These are phyloP conservation scores for Tiliacea citrago DNA, from an alignment of 2,888 invertebrate genomes.

Conservation along the genomic window DNA sequence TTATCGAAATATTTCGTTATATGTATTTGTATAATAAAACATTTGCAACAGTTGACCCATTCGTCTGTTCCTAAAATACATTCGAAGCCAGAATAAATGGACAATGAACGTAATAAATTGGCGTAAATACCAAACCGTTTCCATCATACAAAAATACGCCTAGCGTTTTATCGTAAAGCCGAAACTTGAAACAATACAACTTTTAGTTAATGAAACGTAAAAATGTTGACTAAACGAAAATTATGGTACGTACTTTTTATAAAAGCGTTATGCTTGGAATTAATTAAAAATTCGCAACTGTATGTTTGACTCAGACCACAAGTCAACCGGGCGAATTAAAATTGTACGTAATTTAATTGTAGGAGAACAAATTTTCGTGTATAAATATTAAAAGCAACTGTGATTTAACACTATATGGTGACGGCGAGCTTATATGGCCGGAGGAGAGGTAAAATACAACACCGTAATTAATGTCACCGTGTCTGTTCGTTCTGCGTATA, in stretches of 20 bases:
- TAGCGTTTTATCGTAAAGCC: slow-evolving; percentile 53
- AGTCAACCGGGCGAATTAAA: slow-evolving; percentile 74
- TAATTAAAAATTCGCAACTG: slow-evolving; percentile 71
- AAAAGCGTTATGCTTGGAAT: slow-evolving; percentile 60
- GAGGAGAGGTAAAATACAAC: slow-evolving; percentile 74
- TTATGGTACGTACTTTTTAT: slow-evolving; percentile 40
- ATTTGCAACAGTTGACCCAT: slow-evolving; percentile 82
- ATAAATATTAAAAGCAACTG: slow-evolving; percentile 79
- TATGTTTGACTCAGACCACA: slow-evolving; percentile 65
- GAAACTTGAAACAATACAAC: slow-evolving; percentile 44
- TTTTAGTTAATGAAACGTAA: slow-evolving; percentile 42
- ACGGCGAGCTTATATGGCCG: slow-evolving; percentile 75
- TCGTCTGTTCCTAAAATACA: slow-evolving; percentile 75
- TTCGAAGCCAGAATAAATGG: slow-evolving; percentile 76
- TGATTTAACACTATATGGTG: slow-evolving; percentile 83
- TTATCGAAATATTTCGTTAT: slow-evolving; percentile 72
- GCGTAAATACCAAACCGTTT: slow-evolving; percentile 68
- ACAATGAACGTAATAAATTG: slow-evolving; percentile 77
- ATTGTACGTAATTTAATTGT: slow-evolving; percentile 76
- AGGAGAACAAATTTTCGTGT: slow-evolving; percentile 74
- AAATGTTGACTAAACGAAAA: slow-evolving; percentile 49
- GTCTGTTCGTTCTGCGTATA: slow-evolving; percentile 54
- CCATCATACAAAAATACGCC: slow-evolving; percentile 55
- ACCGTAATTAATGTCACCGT: slow-evolving; percentile 62
- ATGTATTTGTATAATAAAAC: slow-evolving; percentile 78